Conservation (phyloP, 2,797 vertebrate genomes). For the Galaxias olidus region DNA sequence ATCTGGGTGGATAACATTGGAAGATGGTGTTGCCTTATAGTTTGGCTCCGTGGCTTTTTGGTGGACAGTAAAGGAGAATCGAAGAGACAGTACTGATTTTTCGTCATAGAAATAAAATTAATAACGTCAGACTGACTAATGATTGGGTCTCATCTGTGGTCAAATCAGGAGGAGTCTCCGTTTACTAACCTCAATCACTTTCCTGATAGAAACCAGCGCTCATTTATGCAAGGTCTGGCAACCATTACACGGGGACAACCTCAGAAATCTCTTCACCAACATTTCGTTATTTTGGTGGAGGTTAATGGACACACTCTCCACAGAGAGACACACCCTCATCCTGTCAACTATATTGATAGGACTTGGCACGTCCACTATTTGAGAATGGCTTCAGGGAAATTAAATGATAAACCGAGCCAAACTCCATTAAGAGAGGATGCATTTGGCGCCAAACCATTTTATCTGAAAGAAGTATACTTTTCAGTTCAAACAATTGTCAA, state of each 20-base stretch:
- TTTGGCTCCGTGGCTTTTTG: slow-evolving; percentile 26
- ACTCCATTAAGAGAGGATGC: too few relatives aligned
- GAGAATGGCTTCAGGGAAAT: too few relatives aligned
- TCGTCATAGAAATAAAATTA: slow-evolving; percentile 52
- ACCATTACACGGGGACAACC: slow-evolving; percentile 62
- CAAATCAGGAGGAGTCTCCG: slow-evolving; percentile 58
- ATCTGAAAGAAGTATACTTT: too few relatives aligned
- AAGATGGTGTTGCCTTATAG: too few relatives aligned
- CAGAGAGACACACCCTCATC: background rate
- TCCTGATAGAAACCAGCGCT: slow-evolving; percentile 43
- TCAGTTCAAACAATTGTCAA: too few relatives aligned
- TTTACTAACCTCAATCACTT: slow-evolving; percentile 48
- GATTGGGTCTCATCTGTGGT: slow-evolving; percentile 54
- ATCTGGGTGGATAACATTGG: background rate
- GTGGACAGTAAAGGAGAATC: slow-evolving; percentile 22
- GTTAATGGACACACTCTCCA: slow-evolving; percentile 1
- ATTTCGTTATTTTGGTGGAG: slow-evolving; percentile 52
- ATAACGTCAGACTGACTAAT: slow-evolving; percentile 68
- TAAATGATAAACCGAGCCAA: too few relatives aligned
- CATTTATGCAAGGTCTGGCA: slow-evolving; percentile 63
- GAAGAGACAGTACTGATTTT: slow-evolving; percentile 58
- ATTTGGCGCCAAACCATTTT: too few relatives aligned
- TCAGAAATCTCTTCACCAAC: slow-evolving; percentile 53
- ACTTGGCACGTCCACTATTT: slow-evolving; percentile 2
- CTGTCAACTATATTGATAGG: background rate